These are phyloP conservation scores for Pomatorhinus ruficollis DNA, from an alignment of 2,113 vertebrate species.

Conservation along the genomic window DNA sequence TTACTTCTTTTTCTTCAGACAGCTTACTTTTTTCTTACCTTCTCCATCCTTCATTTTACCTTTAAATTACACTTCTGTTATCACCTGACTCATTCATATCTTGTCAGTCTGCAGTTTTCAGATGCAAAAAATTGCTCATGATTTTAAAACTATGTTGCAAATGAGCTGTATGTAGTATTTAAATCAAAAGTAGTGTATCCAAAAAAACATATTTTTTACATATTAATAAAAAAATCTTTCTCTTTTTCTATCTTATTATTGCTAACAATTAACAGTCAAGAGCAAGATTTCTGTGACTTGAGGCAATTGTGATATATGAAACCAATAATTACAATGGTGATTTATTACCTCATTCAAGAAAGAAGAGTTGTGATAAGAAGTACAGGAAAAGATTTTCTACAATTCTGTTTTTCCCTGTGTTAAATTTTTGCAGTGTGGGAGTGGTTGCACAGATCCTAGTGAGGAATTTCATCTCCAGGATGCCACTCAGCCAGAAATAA, in stretches of 20 bases:
- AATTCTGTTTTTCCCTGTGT: neutral
- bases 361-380: neutral
- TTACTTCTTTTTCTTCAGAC: neutral
- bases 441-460: neutral
- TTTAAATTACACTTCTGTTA: neutral
- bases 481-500: neutral
- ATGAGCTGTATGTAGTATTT: neutral
- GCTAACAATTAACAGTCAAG: neutral
- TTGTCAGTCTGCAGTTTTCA: neutral
- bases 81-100: neutral
- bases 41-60: neutral
- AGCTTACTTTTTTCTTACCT: neutral
- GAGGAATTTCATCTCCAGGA: neutral
- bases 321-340: neutral
- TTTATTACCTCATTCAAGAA: neutral
- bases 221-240: neutral
- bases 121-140: neutral
- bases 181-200: neutral
- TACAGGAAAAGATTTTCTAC: neutral
- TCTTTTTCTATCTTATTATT: neutral
- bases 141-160: neutral
- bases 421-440: neutral
- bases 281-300: neutral
- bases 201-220: neutral
- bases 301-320: neutral